A percentile compares a stretch with the other conserved stretches of the same genome.
phyloP scores from a whole-genome alignment of 2,113 vertebrate genomes.

The Catharus fuscescens region DNA sequence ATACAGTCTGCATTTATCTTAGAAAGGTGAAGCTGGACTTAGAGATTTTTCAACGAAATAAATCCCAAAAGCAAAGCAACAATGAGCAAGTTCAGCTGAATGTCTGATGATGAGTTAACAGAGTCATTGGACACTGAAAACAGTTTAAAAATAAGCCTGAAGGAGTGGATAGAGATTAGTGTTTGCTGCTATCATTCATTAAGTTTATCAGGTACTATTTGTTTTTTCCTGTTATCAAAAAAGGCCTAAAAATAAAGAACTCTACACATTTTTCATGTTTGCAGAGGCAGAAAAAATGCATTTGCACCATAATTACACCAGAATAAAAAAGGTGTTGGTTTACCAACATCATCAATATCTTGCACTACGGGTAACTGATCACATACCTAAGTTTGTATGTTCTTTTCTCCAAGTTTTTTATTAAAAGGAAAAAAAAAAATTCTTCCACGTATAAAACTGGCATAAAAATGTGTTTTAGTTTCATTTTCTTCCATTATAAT shows the following conservation, averaged over 20 bases:
- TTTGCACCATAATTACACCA: conserved; percentile 3
- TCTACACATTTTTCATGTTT: conserved; percentile 28
- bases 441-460: conserved; percentile 30
- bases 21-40: background rate
- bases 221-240: conserved; percentile 46
- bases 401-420: background rate
- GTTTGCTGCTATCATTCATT: conserved; percentile 3
- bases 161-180: conserved; percentile 8
- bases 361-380: conserved; percentile 1
- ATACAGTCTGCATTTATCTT: background rate
- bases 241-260: conserved; percentile 49
- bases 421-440: background rate
- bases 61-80: background rate
- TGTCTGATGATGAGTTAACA: background rate
- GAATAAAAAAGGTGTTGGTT: conserved; percentile 2
- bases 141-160: conserved; percentile 5
- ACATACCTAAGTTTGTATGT: background rate
- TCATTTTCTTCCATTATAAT: conserved; percentile 59
- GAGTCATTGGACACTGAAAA: background rate
- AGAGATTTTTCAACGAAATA: background rate
- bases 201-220: conserved; percentile 28
- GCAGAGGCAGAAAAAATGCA: background rate
- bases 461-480: conserved; percentile 55
- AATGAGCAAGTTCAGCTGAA: background rate
- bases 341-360: conserved; percentile 12